Base-by-base conservation (phyloP, 2,797 vertebrate genomes). In the Saxicola maurus region DNA sequence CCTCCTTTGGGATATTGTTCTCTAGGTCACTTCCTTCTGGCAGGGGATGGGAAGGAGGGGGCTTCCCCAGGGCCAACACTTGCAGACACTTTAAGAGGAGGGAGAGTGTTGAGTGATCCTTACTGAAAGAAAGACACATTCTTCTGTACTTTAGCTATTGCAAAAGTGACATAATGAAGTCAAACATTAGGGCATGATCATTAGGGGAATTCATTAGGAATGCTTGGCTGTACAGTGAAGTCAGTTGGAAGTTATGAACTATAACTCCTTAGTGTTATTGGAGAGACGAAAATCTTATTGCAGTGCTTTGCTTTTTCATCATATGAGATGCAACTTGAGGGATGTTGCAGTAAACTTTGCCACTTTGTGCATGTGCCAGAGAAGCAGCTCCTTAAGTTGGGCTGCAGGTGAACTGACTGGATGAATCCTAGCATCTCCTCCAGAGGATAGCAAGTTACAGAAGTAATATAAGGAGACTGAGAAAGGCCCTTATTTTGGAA, bases 151-250 rank as follows among this genome's bases (percentile, higher is more conserved):
- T 84, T 31, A 94, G 49, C 87, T 94, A 33, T 80, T 92, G 80
- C 77, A 83, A 40, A 94, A 96, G 89, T 93, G 94, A 95, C 94
- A 94, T 95, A 94, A 94, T 87, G 93, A 96, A 96, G 85, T 88
- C 93, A 95, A 96, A 94, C 89, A 83, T 93, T 96, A 95, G 53
- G 61, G 87, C 82, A 89, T 77, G 93, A 94, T 96, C 92, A 95
- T 96, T 96, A 94, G 91, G 89, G 59, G 81, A 91, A 79, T 91
- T 94, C 78, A 82, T 96, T 96, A 96, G 92, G 74, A 89, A 93
- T 5, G 92, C 93, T 94, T 84, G 95, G 89, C 93, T 96, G 95
- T 92, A 79, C 87, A 13, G 13, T 94, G 91, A 94, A 96, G 83
- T 95, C 93, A 77, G 87, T 91, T 94, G 95, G 93, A 94, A 94